Percentiles rank a stretch among this genome's conserved stretches.
Conservation (phyloP, 2,888 invertebrate species). For the Stenoptilia bipunctidactyla region DNA sequence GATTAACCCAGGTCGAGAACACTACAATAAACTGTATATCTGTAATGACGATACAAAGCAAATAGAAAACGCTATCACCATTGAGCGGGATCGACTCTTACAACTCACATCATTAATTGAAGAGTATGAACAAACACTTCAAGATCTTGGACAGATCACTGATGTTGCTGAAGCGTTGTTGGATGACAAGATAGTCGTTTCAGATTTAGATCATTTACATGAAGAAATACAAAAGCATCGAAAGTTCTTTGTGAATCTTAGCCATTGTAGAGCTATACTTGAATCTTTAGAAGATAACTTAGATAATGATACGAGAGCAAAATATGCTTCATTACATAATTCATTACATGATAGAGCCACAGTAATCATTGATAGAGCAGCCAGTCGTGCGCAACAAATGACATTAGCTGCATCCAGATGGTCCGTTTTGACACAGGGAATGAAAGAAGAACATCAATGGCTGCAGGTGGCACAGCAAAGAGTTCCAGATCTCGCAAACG, state of each 20-base stretch:
- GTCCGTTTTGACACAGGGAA: constrained; percentile 83
- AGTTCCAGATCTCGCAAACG: constrained; percentile 83
- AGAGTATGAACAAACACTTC: constrained; percentile 89
- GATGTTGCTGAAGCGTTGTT: constrained; percentile 86
- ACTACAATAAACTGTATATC: constrained; percentile 76
- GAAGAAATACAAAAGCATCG: constrained; percentile 92
- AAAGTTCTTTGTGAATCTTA: constrained; percentile 89
- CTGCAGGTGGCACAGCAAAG: constrained; percentile 86
- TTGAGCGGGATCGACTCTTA: constrained; percentile 81
- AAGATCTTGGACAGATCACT: constrained; percentile 88
- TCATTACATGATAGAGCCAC: constrained; percentile 83
- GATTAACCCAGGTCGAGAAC: constrained; percentile 77
- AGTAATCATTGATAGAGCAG: constrained; percentile 83
- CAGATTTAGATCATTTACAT: constrained; percentile 83
- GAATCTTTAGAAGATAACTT: constrained; percentile 88
- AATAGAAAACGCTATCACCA: constrained; percentile 76
- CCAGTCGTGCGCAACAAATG: constrained; percentile 85
- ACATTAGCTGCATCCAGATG: constrained; percentile 88
- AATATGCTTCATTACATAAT: constrained; percentile 80
- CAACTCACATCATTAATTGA: constrained; percentile 83
- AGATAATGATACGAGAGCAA: constrained; percentile 82
- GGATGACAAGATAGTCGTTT: constrained; percentile 81
- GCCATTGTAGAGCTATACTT: constrained; percentile 87
- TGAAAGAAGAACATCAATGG: constrained; percentile 88
- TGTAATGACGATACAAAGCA: constrained; percentile 77